A percentile compares a stretch with the other conserved stretches of the same genome.
Evolutionary conservation across 2,888 invertebrate genomes (phyloP).

Genomic region (Ferrisia virgata): DNA sequence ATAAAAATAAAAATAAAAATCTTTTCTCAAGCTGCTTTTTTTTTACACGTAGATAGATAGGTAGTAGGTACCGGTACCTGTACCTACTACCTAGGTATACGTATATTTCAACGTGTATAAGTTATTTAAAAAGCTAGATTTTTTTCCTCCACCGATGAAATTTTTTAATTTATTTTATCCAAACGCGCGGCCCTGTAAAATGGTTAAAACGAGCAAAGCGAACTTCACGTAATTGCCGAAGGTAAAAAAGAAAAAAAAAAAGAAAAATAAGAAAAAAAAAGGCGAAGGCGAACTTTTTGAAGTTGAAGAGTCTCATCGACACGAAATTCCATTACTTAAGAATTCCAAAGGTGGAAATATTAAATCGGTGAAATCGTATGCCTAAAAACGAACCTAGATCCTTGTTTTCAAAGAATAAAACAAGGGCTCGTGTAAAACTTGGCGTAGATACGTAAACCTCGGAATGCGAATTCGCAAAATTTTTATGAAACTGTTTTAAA

Average conservation of each 20-base stretch:
- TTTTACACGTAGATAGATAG: neutral
- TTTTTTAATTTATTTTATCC: neutral
- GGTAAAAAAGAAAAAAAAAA: neutral
- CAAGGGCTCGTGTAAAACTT: neutral
- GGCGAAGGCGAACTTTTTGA: neutral
- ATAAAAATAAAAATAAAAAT: neutral
- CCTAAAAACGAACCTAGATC: neutral
- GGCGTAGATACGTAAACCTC: neutral
- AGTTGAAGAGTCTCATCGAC: neutral
- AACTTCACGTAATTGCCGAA: neutral
- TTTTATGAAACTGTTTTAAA: slow-evolving; percentile 8
- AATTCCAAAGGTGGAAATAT: slow-evolving; percentile 17
- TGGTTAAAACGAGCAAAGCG: neutral
- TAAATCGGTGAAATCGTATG: neutral
- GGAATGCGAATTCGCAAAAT: neutral
- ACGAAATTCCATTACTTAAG: neutral
- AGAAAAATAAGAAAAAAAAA: neutral
- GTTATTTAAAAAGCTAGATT: neutral
- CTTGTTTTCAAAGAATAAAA: neutral
- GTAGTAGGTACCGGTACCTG: too few species aligned
- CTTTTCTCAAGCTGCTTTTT: neutral
- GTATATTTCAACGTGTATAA: neutral
- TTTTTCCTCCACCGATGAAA: neutral
- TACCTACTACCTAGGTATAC: too few species aligned
- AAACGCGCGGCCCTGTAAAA: neutral